phyloP scores from a whole-genome alignment of 92 coral and sea anemone genomes.

The Bergia sp. region DNA sequence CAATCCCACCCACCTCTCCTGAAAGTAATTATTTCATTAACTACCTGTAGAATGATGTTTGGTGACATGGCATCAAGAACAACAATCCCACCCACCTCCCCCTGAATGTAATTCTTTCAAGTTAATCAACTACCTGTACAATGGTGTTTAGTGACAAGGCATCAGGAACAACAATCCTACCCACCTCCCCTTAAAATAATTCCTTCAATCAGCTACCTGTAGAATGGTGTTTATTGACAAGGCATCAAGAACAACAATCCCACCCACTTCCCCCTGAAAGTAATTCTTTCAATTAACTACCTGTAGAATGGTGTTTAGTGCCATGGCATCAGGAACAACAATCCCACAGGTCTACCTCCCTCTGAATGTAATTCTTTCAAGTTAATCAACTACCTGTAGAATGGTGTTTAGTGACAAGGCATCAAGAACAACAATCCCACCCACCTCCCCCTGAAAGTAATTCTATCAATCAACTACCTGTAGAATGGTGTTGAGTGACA shows the following conservation, averaged over 20 bases:
- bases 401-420: slow-evolving; percentile 98
- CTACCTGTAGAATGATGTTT: slow-evolving; percentile 93
- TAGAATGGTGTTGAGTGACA: slow-evolving; percentile 97
- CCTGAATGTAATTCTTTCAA: neutral
- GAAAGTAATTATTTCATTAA: neutral
- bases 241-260: slow-evolving; percentile 88
- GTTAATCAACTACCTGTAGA: slow-evolving; percentile 65
- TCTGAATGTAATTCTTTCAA: neutral
- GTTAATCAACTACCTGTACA: slow-evolving; percentile 60
- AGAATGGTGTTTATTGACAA: slow-evolving; percentile 93
- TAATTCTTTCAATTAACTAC: slow-evolving; percentile 5
- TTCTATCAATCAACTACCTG: slow-evolving; percentile 58
- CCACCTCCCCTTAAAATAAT: neutral
- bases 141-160: slow-evolving; percentile 99
- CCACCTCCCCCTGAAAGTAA: neutral
- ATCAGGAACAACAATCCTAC: slow-evolving; percentile 72
- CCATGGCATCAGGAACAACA: slow-evolving; percentile 94
- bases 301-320: slow-evolving; percentile 94
- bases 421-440: slow-evolving; percentile 74
- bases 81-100: slow-evolving; percentile 20
- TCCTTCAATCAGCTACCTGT: slow-evolving; percentile 58
- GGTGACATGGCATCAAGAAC: slow-evolving; percentile 98
- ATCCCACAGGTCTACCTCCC: neutral
- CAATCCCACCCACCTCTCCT: neutral
- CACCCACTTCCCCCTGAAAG: too few species aligned